Conservation (phyloP, 2,113 vertebrate genomes). For the Siniperca knerii region DNA sequence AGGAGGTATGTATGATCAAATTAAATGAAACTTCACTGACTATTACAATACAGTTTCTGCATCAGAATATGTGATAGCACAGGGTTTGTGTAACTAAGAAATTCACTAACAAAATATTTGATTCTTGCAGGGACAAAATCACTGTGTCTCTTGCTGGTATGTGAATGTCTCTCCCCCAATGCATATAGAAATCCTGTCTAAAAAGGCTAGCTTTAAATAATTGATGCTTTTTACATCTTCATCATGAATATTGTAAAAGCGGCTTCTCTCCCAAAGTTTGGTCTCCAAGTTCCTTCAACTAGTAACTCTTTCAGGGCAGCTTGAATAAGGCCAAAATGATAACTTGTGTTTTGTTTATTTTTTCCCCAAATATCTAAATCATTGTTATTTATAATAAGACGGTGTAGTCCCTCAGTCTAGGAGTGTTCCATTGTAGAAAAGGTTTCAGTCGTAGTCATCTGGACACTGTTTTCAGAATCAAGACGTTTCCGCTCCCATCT, state of each 20-base stretch:
- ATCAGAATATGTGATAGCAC: background rate
- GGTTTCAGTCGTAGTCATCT: too few species aligned
- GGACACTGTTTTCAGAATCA: too few species aligned
- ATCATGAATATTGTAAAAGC: constrained; percentile 56
- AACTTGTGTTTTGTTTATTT: background rate
- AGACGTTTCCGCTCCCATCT: too few species aligned
- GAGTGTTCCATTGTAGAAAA: too few species aligned
- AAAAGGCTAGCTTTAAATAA: constrained; percentile 55
- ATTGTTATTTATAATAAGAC: background rate
- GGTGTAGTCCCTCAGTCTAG: too few species aligned
- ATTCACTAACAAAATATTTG: background rate
- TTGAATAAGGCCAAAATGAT: constrained; percentile 1
- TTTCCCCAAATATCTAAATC: background rate
- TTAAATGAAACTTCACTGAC: too few species aligned
- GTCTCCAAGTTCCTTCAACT: constrained; percentile 4
- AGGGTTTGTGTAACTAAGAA: background rate
- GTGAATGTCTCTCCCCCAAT: background rate
- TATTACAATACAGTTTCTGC: background rate
- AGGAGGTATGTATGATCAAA: background rate
- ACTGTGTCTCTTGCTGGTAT: background rate
- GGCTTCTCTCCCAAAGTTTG: constrained; percentile 23
- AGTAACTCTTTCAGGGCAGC: constrained; percentile 14
- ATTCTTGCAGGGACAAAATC: constrained; percentile 10
- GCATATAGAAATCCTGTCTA: constrained; percentile 32
- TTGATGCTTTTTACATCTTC: constrained; percentile 51